Evolutionary conservation across 2,888 invertebrate species (phyloP).

Genomic region (Tipula helvola): DNA sequence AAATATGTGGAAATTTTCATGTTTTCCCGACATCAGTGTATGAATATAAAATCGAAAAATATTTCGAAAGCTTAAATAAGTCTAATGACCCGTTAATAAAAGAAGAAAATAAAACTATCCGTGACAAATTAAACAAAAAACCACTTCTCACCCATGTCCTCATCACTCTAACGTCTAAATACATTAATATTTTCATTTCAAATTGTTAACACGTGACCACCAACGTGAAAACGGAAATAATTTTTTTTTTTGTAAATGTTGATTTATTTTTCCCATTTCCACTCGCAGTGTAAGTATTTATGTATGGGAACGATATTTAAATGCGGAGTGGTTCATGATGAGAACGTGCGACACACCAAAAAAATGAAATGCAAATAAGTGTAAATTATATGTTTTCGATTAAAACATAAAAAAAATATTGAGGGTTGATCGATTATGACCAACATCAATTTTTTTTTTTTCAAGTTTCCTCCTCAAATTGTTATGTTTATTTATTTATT

Average conservation of each 20-base stretch:
- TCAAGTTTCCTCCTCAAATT: neutral
- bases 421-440: slow-evolving; percentile 4
- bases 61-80: neutral
- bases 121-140: neutral
- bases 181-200: neutral
- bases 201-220: neutral
- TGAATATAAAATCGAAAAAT: neutral
- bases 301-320: neutral
- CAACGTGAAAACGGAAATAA: neutral
- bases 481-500: neutral
- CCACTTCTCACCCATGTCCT: neutral
- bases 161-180: neutral
- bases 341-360: neutral
- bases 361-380: neutral
- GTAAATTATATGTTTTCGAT: neutral
- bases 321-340: neutral
- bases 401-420: neutral
- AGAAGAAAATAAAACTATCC: neutral
- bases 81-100: neutral
- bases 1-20: neutral
- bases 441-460: neutral
- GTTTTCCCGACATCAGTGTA: neutral
- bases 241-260: neutral
- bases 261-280: neutral
- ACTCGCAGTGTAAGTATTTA: neutral